Evolutionary conservation across 2,113 vertebrate species (phyloP).

Genomic region (Takifugu bimaculatus): DNA sequence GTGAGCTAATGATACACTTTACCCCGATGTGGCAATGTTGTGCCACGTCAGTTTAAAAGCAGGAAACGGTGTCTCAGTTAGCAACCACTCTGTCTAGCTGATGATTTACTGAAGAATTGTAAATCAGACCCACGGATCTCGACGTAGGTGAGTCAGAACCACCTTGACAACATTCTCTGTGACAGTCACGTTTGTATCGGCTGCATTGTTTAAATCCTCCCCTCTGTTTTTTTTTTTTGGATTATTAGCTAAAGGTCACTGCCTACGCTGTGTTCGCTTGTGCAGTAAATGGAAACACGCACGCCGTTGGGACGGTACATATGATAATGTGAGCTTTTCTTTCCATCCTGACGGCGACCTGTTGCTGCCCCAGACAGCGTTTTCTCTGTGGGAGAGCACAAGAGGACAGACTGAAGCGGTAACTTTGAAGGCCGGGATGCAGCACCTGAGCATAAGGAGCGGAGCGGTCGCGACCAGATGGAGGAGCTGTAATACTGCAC

Average conservation of each 20-base stretch:
- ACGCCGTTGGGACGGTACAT: not conserved
- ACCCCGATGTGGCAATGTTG: conserved; percentile 8
- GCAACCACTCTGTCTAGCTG: conserved; percentile 3
- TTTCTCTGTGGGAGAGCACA: not conserved
- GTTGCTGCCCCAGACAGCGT: conserved; percentile 3
- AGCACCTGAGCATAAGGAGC: conserved; percentile 25
- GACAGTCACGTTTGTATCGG: conserved; percentile 8
- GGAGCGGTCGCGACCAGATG: conserved; percentile 11
- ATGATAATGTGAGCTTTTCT: not conserved
- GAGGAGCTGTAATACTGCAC: conserved; percentile 5
- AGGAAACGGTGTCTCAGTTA: conserved; percentile 7
- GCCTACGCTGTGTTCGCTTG: conserved; percentile 31
- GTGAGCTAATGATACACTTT: conserved; percentile 16
- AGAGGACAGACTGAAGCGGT: conserved; percentile 15
- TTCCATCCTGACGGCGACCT: conserved; percentile 4
- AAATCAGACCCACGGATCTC: conserved; percentile 25
- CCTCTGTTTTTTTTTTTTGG: not conserved
- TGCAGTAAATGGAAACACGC: conserved; percentile 14
- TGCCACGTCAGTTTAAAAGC: conserved; percentile 1
- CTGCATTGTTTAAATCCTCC: conserved; percentile 32
- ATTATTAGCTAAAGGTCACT: conserved; percentile 49
- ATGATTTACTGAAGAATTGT: conserved; percentile 38
- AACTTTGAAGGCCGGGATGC: conserved; percentile 38
- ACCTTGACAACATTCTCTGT: conserved; percentile 5
- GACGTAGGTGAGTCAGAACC: conserved; percentile 19